A percentile compares a stretch with the other conserved stretches of the same genome.
Evolutionary conservation across 1,140 invertebrate species (phyloP).

Genomic region (Drosophila sechellia): DNA sequence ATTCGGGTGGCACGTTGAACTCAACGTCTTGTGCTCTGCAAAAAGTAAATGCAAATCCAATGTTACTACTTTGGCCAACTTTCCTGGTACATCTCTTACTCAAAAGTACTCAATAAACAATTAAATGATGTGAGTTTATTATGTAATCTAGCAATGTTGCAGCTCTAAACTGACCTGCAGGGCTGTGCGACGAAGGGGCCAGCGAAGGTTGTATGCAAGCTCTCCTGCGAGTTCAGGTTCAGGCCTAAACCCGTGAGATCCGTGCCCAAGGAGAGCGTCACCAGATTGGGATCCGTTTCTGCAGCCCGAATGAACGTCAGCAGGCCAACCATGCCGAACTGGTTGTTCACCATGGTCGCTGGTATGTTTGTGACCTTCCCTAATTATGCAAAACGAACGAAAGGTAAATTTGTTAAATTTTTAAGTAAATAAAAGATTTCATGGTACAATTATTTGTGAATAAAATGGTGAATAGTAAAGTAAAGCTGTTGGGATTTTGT

Average conservation of each 20-base stretch:
- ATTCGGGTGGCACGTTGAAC: slow-evolving; percentile 99
- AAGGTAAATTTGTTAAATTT: no score
- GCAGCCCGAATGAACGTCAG: slow-evolving; percentile 98
- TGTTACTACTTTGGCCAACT: neutral
- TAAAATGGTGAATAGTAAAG: no score
- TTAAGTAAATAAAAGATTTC: neutral
- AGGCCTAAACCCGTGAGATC: slow-evolving; percentile 98
- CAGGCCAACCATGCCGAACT: slow-evolving; percentile 99
- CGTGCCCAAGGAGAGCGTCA: slow-evolving; percentile 97
- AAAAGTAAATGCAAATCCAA: slow-evolving; percentile 9
- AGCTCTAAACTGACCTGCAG: slow-evolving; percentile 87
- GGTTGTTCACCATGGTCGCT: slow-evolving; percentile 98
- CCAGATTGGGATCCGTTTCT: slow-evolving; percentile 97
- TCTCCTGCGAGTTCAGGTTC: slow-evolving; percentile 98
- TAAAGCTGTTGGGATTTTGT: no score
- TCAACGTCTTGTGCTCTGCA: slow-evolving; percentile 98
- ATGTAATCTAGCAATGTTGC: no score
- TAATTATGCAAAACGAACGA: slow-evolving; percentile 62
- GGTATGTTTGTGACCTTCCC: slow-evolving; percentile 99
- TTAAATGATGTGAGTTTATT: no score
- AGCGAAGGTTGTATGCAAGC: slow-evolving; percentile 98
- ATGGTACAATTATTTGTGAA: no score
- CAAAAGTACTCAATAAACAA: no score
- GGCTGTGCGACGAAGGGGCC: slow-evolving; percentile 99
- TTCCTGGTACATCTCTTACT: no score